These are phyloP conservation scores for Napeogenes sylphis DNA, from an alignment of 2,888 invertebrate species.

Conservation along the genomic window DNA sequence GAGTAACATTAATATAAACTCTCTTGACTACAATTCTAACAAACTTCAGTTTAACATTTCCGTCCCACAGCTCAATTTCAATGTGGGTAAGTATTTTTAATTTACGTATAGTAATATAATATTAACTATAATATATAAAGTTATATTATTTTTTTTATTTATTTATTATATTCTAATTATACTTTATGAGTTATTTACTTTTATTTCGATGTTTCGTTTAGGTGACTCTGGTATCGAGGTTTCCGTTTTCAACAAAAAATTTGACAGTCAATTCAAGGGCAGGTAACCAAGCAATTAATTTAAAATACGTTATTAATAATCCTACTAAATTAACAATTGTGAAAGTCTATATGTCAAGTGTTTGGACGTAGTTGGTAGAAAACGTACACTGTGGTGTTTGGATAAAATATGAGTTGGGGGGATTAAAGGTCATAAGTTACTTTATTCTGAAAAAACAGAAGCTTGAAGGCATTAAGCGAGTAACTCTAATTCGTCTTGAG, in stretches of 20 bases:
- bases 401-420: too few species aligned
- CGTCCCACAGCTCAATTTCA: conserved; percentile 41
- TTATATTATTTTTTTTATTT: too few species aligned
- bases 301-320: neutral
- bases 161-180: too few species aligned
- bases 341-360: too few species aligned
- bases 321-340: neutral
- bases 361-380: too few species aligned
- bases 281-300: neutral
- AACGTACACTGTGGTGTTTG: too few species aligned
- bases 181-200: neutral
- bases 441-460: too few species aligned
- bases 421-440: too few species aligned
- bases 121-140: too few species aligned
- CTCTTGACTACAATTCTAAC: conserved; percentile 37
- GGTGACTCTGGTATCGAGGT: neutral
- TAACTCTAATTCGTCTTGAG: too few species aligned
- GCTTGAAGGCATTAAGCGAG: too few species aligned
- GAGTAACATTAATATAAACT: conserved; percentile 51
- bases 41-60: conserved; percentile 45
- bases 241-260: neutral
- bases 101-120: too few species aligned
- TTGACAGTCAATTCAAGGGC: conserved; percentile 2
- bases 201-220: conserved; percentile 1
- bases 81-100: conserved; percentile 40